These are phyloP conservation scores for Leptocoma aspasia DNA, from an alignment of 2,113 vertebrate species.

Conservation along the genomic window DNA sequence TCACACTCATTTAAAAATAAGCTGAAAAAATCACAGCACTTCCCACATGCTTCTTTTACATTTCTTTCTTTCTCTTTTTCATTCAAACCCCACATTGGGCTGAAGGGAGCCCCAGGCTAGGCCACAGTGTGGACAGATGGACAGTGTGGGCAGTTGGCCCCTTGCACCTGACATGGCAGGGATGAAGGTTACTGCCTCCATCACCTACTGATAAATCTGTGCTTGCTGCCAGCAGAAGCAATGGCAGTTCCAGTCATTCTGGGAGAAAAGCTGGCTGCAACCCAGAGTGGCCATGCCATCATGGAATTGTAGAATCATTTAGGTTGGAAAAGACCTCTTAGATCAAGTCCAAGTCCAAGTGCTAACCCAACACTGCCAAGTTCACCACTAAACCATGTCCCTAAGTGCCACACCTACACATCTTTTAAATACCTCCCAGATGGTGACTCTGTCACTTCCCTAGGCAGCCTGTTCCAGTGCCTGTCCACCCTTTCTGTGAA, in stretches of 20 bases:
- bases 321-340: neutral
- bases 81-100: neutral
- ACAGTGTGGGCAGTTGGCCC: neutral
- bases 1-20: neutral
- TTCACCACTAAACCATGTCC: neutral
- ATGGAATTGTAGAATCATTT: neutral
- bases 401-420: neutral
- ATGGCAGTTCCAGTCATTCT: neutral
- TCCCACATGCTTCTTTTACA: neutral
- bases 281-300: neutral
- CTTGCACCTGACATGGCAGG: neutral
- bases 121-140: neutral
- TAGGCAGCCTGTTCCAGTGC: neutral
- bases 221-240: neutral
- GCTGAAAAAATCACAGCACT: accelerated
- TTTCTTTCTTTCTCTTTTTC: neutral
- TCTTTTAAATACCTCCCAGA: neutral
- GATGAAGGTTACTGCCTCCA: neutral
- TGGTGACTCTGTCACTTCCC: neutral
- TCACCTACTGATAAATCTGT: neutral
- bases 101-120: neutral
- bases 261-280: neutral
- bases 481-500: neutral
- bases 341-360: neutral
- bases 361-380: neutral